Evolutionary conservation across 2,113 vertebrate genomes (phyloP), one percentile per base, ranked within the genome.

Genomic region (Pluvialis apricaria): DNA sequence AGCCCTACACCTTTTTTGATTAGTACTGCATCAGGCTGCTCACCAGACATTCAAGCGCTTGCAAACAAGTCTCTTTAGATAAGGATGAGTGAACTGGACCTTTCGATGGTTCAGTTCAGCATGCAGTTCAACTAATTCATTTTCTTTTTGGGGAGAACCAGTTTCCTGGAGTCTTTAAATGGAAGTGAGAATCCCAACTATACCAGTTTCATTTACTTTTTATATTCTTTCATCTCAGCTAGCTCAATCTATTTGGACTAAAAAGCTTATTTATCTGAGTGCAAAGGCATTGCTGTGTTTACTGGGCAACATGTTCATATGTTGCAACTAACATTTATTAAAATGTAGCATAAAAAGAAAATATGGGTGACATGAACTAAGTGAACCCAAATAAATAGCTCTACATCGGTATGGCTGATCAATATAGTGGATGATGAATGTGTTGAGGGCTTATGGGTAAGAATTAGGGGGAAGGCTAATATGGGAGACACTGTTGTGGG

Each of bases 1-100:
- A 96, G 40, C 68, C 49, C 49, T 9, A 6, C 14, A 91, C 94
- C 57, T 92, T 93, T 94, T 97, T 94, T 97, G 91, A 95, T 97
- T 83, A 93, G 81, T 73, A 72, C 75, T 94, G 34, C 31, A 73
- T 91, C 83, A 97, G 90, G 62, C 66, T 96, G 83, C 82, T 93
- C 61, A 92, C 49, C 70, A 73, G 87, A 91, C 96, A 91, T n/a
- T 85, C 89, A 94, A 88, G 89, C 29, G 12, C 62, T 96, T 93
- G 32, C 79, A 94, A 93, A 82, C 84, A 97, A 95, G 47, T 55
- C 36, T 85, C 49, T 84, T 91, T 66, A 86, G 93, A 93, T 51
- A 95, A 75, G 57, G 72, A 83, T 4, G 13, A 86, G 57, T 54
- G 86, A 83, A 88, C 40, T 88, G 66, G 34, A 82, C 91, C 81